Conservation (phyloP, 2,888 invertebrate species). For the Arge pagana region DNA sequence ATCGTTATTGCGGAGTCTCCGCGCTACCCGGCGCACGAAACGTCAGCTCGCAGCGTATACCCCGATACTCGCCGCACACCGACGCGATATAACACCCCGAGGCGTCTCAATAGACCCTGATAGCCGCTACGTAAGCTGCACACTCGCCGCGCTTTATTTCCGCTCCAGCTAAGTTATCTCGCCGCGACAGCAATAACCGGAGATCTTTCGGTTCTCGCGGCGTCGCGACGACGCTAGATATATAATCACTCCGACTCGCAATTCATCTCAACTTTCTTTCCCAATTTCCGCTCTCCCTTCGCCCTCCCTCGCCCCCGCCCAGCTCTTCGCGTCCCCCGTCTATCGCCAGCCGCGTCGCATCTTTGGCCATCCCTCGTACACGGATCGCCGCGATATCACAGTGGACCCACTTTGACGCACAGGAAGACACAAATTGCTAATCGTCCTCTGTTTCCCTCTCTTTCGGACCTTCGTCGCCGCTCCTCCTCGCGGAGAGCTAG, state of each 20-base stretch:
- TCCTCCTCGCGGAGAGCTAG: too few relatives aligned
- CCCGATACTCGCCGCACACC: constrained; percentile 2
- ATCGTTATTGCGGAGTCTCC: constrained; percentile 12
- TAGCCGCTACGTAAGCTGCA: constrained; percentile 1
- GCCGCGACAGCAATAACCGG: constrained; percentile 13
- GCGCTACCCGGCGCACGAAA: constrained; percentile 2
- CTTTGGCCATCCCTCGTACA: constrained; percentile 11
- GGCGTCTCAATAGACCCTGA: neutral
- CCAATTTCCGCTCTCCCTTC: neutral
- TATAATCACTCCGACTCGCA: neutral
- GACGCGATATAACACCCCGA: too few relatives aligned
- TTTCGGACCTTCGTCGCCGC: constrained; percentile 20
- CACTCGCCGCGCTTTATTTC: constrained; percentile 10
- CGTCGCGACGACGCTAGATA: neutral
- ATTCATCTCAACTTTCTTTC: neutral
- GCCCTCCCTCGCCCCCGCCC: neutral
- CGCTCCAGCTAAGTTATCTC: constrained; percentile 13
- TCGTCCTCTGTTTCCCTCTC: constrained; percentile 30
- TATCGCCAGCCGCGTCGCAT: neutral
- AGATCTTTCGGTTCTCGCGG: neutral
- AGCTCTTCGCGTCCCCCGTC: constrained; percentile 3
- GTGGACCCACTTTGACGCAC: constrained; percentile 36
- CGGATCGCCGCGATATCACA: constrained; percentile 16
- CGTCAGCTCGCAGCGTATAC: constrained; percentile 4
- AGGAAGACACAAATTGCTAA: constrained; percentile 49